A percentile compares a stretch with the other conserved stretches of the same genome.
Conservation (phyloP, 2,888 invertebrate genomes). For the Smittia aterrima region DNA sequence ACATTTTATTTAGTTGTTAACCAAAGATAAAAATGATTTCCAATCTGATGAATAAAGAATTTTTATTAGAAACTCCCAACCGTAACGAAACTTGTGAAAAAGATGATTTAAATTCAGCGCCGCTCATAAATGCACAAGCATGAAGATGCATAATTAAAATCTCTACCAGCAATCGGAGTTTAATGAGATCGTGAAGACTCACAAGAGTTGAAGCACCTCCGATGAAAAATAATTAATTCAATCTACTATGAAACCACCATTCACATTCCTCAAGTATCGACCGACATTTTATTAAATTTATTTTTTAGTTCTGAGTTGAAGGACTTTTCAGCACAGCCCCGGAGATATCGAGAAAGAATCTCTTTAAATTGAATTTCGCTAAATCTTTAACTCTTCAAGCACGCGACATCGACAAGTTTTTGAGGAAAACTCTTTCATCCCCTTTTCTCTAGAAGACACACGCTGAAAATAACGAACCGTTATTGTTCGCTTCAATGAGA, state of each 20-base stretch:
- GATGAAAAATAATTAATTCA: background rate
- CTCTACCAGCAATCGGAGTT: background rate
- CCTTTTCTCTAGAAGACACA: background rate
- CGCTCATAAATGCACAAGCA: background rate
- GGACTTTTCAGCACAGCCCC: background rate
- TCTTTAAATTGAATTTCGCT: no score
- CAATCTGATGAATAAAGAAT: background rate
- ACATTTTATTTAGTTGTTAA: background rate
- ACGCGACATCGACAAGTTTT: slow-evolving; percentile 29
- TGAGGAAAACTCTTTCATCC: background rate
- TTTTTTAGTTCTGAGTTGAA: background rate
- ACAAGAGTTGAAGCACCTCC: background rate
- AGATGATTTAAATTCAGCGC: no score
- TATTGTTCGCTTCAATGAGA: slow-evolving; percentile 18
- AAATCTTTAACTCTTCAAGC: slow-evolving; percentile 23
- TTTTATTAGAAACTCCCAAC: no score
- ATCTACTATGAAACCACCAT: slow-evolving; percentile 1
- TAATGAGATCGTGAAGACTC: background rate
- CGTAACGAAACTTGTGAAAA: no score
- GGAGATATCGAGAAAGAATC: background rate
- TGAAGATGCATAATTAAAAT: slow-evolving; percentile 14
- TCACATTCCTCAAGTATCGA: background rate
- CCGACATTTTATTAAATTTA: slow-evolving; percentile 10
- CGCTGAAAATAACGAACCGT: slow-evolving; percentile 35
- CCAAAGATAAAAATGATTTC: background rate